A percentile compares a stretch with the other conserved stretches of the same genome.
Conservation (phyloP, 2,113 vertebrate genomes). For the Sigmodon hispidus region DNA sequence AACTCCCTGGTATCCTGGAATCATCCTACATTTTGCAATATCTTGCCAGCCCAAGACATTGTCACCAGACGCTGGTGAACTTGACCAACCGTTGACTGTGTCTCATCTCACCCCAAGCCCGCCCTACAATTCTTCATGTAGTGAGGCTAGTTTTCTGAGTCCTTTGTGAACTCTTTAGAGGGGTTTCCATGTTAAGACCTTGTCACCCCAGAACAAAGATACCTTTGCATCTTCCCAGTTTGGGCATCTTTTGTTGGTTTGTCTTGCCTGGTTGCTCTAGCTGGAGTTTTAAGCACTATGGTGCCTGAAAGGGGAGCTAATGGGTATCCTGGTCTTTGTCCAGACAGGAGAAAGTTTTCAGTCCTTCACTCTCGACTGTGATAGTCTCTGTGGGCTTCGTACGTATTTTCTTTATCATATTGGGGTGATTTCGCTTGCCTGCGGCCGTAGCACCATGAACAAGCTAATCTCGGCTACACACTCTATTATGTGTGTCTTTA, state of each 20-base stretch:
- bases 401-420: neutral
- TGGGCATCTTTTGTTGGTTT: constrained; percentile 1
- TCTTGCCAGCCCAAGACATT: neutral
- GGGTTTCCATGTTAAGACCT: constrained; percentile 7
- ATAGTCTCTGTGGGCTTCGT: neutral
- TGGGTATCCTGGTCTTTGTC: neutral
- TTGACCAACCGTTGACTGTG: too few relatives aligned
- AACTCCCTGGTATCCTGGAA: neutral
- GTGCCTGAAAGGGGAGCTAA: neutral
- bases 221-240: constrained; percentile 20
- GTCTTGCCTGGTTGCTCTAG: neutral
- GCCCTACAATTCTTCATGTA: neutral
- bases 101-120: neutral
- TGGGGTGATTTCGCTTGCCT: neutral
- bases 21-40: neutral
- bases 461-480: neutral
- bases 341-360: neutral
- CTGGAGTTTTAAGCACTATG: neutral
- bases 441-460: neutral
- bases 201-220: neutral
- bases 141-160: neutral
- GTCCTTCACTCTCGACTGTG: neutral
- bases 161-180: neutral
- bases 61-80: neutral
- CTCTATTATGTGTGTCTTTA: neutral